A percentile compares a stretch with the other conserved stretches of the same genome.
These are phyloP conservation scores for Coregonus sp. DNA, from an alignment of 2,797 vertebrate species.

Conservation along the genomic window DNA sequence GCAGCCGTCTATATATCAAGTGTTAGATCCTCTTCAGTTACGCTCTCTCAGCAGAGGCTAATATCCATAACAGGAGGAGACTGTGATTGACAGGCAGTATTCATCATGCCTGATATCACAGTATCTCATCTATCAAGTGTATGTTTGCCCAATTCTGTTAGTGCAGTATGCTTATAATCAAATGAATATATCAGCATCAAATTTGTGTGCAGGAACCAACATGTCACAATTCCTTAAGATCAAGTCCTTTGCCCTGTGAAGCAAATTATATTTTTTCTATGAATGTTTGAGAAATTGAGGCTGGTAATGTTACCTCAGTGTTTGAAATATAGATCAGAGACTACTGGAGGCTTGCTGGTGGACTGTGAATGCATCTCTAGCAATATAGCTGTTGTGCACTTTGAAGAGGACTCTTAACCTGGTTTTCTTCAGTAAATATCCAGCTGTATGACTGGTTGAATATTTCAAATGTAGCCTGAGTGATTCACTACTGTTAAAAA, in stretches of 20 bases:
- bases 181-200: not conserved
- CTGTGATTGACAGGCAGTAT: constrained; percentile 31
- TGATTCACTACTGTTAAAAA: constrained; percentile 18
- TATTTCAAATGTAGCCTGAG: constrained; percentile 3
- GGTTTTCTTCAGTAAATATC: constrained; percentile 22
- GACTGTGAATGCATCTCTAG: constrained; percentile 19
- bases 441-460: constrained; percentile 19
- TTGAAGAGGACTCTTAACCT: constrained; percentile 21
- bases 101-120: constrained; percentile 19
- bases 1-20: constrained; percentile 54
- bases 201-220: not conserved
- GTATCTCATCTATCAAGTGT: constrained; percentile 3
- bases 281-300: not conserved
- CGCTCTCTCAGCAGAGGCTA: constrained; percentile 42
- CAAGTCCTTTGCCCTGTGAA: not conserved
- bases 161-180: not conserved
- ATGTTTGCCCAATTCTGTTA: not conserved
- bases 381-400: constrained; percentile 33
- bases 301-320: not conserved
- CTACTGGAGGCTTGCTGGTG: constrained; percentile 1
- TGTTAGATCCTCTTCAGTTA: constrained; percentile 53
- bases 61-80: constrained; percentile 40
- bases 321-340: not conserved
- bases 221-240: not conserved
- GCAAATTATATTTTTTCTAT: not conserved